Conservation (phyloP, 2,113 vertebrate genomes). For the Gadus macrocephalus region DNA sequence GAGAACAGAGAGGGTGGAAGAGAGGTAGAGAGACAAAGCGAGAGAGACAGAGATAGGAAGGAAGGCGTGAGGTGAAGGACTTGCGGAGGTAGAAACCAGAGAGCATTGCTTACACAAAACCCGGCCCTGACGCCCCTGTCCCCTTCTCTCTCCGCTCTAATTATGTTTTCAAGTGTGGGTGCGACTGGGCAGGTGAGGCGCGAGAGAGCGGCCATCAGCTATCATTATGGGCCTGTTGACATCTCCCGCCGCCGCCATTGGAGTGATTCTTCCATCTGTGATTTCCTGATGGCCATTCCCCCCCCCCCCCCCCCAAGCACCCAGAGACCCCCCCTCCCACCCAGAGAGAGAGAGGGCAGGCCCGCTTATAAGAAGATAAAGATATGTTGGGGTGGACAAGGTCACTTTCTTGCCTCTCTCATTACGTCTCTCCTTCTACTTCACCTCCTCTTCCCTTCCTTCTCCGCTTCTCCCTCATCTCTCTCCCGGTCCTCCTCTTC, state of each 20-base stretch:
- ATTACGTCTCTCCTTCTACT: background rate
- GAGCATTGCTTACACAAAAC: slow-evolving; percentile 67
- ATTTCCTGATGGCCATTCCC: too few relatives aligned
- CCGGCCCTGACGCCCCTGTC: slow-evolving; percentile 57
- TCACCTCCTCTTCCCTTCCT: slow-evolving; percentile 1
- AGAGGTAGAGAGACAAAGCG: too few relatives aligned
- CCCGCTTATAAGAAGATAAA: slow-evolving; percentile 67
- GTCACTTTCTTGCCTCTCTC: slow-evolving; percentile 48
- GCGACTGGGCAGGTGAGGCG: slow-evolving; percentile 60
- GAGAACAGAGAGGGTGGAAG: too few relatives aligned
- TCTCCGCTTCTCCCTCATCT: background rate
- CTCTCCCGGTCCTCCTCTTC: background rate
- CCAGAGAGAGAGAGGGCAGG: slow-evolving; percentile 50
- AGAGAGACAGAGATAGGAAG: too few relatives aligned
- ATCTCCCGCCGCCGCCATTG: slow-evolving; percentile 35
- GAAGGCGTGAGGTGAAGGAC: slow-evolving; percentile 20
- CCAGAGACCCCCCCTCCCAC: too few relatives aligned
- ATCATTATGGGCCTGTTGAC: slow-evolving; percentile 78
- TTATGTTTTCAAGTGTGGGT: slow-evolving; percentile 73
- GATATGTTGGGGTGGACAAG: slow-evolving; percentile 41
- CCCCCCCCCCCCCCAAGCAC: too few relatives aligned
- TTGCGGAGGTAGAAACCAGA: slow-evolving; percentile 71
- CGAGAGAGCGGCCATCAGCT: slow-evolving; percentile 68
- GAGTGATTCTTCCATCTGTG: background rate
- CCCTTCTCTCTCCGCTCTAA: slow-evolving; percentile 78